These are phyloP conservation scores for Chalcis sispes DNA, from an alignment of 2,888 invertebrate genomes.

Conservation along the genomic window DNA sequence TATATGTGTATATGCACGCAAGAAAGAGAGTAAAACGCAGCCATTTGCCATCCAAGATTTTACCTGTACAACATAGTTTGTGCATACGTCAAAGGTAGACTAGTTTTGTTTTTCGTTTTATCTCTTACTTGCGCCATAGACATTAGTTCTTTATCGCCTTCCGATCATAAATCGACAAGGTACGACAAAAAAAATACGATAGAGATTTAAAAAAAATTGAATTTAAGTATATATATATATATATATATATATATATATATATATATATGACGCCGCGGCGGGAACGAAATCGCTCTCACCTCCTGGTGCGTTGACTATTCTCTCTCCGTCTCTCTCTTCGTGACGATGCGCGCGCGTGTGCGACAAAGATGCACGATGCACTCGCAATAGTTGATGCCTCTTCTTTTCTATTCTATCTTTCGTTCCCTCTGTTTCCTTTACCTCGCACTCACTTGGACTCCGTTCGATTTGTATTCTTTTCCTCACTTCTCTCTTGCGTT, in stretches of 20 bases:
- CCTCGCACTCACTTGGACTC: conserved; percentile 21
- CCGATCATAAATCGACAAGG: background rate
- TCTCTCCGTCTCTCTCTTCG: background rate
- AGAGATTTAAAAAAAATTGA: no score
- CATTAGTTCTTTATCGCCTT: conserved; percentile 1
- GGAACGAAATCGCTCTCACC: conserved; percentile 37
- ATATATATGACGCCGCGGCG: conserved; percentile 9
- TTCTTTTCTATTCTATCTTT: background rate
- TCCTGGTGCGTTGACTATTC: conserved; percentile 39
- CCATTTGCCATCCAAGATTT: conserved; percentile 50
- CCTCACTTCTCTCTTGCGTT: conserved; percentile 5
- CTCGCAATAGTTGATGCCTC: background rate
- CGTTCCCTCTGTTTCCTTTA: conserved; percentile 8
- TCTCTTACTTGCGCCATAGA: background rate
- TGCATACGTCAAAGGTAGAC: conserved; percentile 35
- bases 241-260: background rate
- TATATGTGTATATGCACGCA: no score
- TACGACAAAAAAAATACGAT: background rate
- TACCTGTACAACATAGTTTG: conserved; percentile 27
- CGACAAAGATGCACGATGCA: conserved; percentile 34
- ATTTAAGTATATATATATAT: no score
- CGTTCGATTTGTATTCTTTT: background rate
- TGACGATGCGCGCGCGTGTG: conserved; percentile 30
- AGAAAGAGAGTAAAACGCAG: conserved; percentile 56
- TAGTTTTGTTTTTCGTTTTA: conserved; percentile 26